Percentiles rank a stretch among this genome's conserved stretches.
These are phyloP conservation scores for Aproaerema taeniolella DNA, from an alignment of 2,888 invertebrate genomes.

Conservation along the genomic window DNA sequence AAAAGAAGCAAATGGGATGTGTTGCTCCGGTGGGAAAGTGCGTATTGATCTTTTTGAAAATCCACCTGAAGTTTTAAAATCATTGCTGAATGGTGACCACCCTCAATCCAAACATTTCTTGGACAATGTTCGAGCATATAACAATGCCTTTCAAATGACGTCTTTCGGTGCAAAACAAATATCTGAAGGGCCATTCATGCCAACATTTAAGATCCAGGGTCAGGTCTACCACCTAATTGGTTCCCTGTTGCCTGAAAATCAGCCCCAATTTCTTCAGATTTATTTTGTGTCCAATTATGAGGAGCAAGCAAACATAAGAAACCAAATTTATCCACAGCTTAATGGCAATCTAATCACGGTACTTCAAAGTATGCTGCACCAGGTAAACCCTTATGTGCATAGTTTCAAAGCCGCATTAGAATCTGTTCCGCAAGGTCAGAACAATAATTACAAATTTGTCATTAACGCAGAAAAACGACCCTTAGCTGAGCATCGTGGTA, in stretches of 20 bases:
- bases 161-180: conserved; percentile 24
- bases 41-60: conserved; percentile 9
- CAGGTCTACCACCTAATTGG: conserved; percentile 25
- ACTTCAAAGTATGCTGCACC: conserved; percentile 24
- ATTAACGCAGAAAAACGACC: conserved; percentile 20
- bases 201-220: conserved; percentile 26
- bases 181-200: conserved; percentile 20
- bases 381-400: conserved; percentile 2
- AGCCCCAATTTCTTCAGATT: conserved; percentile 24
- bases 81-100: conserved; percentile 16
- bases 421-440: conserved; percentile 7
- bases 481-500: conserved; percentile 13
- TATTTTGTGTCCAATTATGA: conserved; percentile 25
- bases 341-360: conserved; percentile 18
- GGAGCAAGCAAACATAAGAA: conserved; percentile 17
- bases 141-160: conserved; percentile 23
- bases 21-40: conserved; percentile 19
- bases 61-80: conserved; percentile 15
- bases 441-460: conserved; percentile 13
- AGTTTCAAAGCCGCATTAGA: conserved; percentile 22
- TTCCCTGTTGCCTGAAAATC: conserved; percentile 15
- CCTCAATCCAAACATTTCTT: conserved; percentile 21
- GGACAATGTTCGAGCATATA: conserved; percentile 18
- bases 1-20: conserved; percentile 16
- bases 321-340: conserved; percentile 14